Evolutionary conservation across 2,113 vertebrate species (phyloP).

Genomic region (Pitta sordida): DNA sequence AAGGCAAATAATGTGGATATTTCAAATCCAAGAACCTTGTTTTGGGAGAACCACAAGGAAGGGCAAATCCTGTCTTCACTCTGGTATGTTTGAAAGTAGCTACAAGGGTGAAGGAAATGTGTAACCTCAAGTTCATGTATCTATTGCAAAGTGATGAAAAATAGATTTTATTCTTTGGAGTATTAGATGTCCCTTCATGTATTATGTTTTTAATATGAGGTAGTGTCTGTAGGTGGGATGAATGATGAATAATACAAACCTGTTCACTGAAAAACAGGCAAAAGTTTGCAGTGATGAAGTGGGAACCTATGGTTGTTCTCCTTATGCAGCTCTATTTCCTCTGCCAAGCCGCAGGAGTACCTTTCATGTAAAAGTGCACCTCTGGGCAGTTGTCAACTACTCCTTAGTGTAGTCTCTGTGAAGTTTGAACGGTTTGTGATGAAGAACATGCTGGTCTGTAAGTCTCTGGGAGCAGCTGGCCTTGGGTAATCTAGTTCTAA

Average conservation of each 20-base stretch:
- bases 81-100: background rate
- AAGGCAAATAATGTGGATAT: background rate
- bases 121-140: background rate
- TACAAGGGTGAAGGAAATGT: background rate
- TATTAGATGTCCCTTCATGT: background rate
- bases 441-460: background rate
- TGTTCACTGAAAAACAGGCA: background rate
- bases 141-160: background rate
- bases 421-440: background rate
- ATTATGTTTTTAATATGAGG: background rate
- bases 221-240: background rate
- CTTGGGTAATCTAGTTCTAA: constrained; percentile 23
- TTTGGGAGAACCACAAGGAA: background rate
- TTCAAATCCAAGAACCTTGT: background rate
- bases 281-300: background rate
- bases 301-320: background rate
- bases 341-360: background rate
- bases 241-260: background rate
- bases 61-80: background rate
- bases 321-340: background rate
- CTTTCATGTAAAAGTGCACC: background rate
- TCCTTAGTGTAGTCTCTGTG: background rate
- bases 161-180: background rate
- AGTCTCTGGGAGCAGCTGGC: background rate
- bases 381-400: background rate